These are phyloP conservation scores for Amphipyra tragopoginis DNA, from an alignment of 2,888 invertebrate species.

Conservation along the genomic window DNA sequence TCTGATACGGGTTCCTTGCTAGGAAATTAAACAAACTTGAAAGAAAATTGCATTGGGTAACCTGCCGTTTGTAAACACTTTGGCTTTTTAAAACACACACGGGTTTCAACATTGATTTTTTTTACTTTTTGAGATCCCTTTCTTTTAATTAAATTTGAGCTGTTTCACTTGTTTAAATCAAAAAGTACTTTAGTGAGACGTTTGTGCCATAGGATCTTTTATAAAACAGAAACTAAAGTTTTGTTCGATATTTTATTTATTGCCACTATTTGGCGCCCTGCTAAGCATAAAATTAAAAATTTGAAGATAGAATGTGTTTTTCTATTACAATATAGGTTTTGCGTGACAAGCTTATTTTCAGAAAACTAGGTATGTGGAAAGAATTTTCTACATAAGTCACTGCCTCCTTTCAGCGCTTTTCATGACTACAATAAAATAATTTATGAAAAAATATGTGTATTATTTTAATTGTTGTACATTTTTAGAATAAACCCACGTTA, in stretches of 20 bases:
- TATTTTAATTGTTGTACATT: constrained; percentile 17
- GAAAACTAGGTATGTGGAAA: background rate
- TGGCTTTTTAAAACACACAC: constrained; percentile 38
- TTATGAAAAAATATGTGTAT: constrained; percentile 9
- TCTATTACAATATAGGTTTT: background rate
- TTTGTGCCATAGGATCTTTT: constrained; percentile 9
- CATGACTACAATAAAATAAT: constrained; percentile 10
- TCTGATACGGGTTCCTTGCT: constrained; percentile 76
- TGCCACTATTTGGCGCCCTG: too few relatives aligned
- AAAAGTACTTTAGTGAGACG: constrained; percentile 7
- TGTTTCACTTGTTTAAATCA: constrained; percentile 40
- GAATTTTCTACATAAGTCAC: background rate
- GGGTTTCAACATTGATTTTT: constrained; percentile 25
- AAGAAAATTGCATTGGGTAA: constrained; percentile 60
- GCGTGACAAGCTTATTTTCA: background rate
- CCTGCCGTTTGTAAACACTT: constrained; percentile 56
- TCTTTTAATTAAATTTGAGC: constrained; percentile 41
- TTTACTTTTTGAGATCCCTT: constrained; percentile 28
- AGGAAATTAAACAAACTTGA: constrained; percentile 72
- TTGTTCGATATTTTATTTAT: background rate
- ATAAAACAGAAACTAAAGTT: background rate
- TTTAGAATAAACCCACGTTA: constrained; percentile 5
- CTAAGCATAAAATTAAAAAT: too few relatives aligned
- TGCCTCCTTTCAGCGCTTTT: background rate
- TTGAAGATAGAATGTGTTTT: too few relatives aligned